Evolutionary conservation across 1,140 invertebrate species (phyloP).

Genomic region (Leptonema lineaticorne): DNA sequence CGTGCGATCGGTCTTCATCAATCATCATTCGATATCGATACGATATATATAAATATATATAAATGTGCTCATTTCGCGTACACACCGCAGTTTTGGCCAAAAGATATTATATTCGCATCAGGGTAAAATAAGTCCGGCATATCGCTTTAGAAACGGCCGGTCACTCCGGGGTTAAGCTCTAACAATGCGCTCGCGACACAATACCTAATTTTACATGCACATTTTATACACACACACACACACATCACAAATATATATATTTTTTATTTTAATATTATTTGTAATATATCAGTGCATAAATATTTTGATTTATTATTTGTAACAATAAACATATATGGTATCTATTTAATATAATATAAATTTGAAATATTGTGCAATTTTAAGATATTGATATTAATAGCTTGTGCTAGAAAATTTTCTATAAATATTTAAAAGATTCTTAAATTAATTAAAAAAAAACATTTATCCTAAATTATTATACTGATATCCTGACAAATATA

Average conservation of each 20-base stretch:
- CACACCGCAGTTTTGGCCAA: conserved; percentile 29
- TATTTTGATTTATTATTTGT: too few relatives aligned
- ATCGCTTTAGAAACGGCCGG: neutral
- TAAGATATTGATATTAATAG: too few relatives aligned
- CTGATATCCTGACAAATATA: neutral
- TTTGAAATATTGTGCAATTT: too few relatives aligned
- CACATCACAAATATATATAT: neutral
- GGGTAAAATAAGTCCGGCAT: conserved; percentile 30
- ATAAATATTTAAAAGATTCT: neutral
- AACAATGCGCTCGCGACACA: neutral
- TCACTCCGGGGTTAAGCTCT: neutral
- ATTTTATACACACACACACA: too few relatives aligned
- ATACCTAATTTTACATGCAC: neutral
- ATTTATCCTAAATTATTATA: neutral
- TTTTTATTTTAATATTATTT: too few relatives aligned
- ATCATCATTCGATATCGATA: conserved; percentile 42
- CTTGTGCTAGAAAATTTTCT: neutral
- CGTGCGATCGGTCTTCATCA: conserved; percentile 40
- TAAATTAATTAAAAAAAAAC: neutral
- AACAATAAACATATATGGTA: too few relatives aligned
- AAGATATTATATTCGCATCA: conserved; percentile 37
- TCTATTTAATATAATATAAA: too few relatives aligned
- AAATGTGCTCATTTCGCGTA: too few relatives aligned
- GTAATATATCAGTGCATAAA: too few relatives aligned
- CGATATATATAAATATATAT: conserved; percentile 17